Percentiles rank a stretch among this genome's conserved stretches.
phyloP scores from a whole-genome alignment of 2,797 vertebrate species.

The Paratrypauchen microcephalus region DNA sequence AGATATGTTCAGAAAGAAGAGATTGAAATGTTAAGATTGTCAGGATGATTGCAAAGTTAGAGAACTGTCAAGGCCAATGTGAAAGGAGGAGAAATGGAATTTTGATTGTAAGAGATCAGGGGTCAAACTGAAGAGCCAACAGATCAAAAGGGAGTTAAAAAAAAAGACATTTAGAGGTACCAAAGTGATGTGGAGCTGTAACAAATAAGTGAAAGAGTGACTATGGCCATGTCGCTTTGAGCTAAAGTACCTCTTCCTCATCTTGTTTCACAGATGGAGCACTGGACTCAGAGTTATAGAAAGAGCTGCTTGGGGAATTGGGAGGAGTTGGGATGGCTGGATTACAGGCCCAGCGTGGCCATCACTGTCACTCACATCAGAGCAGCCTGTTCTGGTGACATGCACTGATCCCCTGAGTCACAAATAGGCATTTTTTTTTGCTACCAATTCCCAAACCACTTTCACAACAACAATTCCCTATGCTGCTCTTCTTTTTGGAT shows the following conservation, averaged over 20 bases:
- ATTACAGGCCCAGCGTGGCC: conserved; percentile 59
- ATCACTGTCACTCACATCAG: conserved; percentile 75
- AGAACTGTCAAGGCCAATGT: background rate
- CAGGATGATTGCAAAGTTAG: background rate
- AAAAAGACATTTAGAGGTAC: conserved; percentile 9
- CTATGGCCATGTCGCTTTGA: conserved; percentile 41
- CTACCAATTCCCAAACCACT: conserved; percentile 11
- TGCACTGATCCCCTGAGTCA: conserved; percentile 54
- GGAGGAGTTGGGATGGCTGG: conserved; percentile 54
- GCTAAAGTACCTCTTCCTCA: conserved; percentile 60
- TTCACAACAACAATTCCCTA: conserved; percentile 13
- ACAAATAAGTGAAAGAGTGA: conserved; percentile 26
- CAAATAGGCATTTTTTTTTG: conserved; percentile 29
- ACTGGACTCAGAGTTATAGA: conserved; percentile 30
- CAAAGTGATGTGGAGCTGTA: background rate
- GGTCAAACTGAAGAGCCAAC: conserved; percentile 8
- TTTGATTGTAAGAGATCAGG: conserved; percentile 6
- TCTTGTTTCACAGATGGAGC: conserved; percentile 58
- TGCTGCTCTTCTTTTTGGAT: background rate
- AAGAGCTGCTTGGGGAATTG: conserved; percentile 55
- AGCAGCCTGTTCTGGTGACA: conserved; percentile 60
- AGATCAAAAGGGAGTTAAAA: background rate
- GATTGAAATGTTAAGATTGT: background rate
- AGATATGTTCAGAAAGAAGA: background rate
- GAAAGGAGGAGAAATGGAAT: background rate